A percentile compares a stretch with the other conserved stretches of the same genome.
Evolutionary conservation across 2,797 vertebrate species (phyloP).

Genomic region (Etheostoma nigrum): DNA sequence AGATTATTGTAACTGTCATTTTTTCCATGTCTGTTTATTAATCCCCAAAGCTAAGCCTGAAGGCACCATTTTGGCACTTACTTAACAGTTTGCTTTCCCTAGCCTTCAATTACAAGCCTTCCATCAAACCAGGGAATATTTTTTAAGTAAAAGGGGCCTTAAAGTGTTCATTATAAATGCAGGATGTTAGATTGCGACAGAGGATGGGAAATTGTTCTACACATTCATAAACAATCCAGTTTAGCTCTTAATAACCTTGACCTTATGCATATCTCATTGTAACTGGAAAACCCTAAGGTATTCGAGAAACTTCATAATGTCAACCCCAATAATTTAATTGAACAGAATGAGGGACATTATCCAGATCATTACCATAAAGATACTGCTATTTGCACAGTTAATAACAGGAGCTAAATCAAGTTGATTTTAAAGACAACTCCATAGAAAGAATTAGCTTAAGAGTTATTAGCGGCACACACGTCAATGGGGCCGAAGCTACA

Average conservation of each 20-base stretch:
- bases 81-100: constrained; percentile 77
- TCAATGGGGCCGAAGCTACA: constrained; percentile 3
- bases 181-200: constrained; percentile 28
- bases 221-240: constrained; percentile 64
- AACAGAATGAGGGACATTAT: constrained; percentile 43
- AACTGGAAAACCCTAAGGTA: constrained; percentile 57
- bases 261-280: constrained; percentile 63
- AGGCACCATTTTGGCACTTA: constrained; percentile 81
- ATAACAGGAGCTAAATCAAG: constrained; percentile 29
- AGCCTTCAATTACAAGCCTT: constrained; percentile 76
- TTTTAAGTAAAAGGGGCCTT: constrained; percentile 38
- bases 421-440: constrained; percentile 33
- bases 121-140: constrained; percentile 55
- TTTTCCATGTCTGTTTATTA: constrained; percentile 86
- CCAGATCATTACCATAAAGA: constrained; percentile 56
- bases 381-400: constrained; percentile 58
- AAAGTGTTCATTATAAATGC: constrained; percentile 56
- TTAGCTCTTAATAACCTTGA: constrained; percentile 68
- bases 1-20: constrained; percentile 88
- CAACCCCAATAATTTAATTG: constrained; percentile 56
- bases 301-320: constrained; percentile 60
- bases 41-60: constrained; percentile 83
- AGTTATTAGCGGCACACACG: constrained; percentile 2
- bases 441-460: constrained; percentile 24
- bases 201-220: constrained; percentile 41